A percentile compares a stretch with the other conserved stretches of the same genome.
Evolutionary conservation across 1,140 invertebrate genomes (phyloP).

Genomic region (Teleogryllus occipitalis): DNA sequence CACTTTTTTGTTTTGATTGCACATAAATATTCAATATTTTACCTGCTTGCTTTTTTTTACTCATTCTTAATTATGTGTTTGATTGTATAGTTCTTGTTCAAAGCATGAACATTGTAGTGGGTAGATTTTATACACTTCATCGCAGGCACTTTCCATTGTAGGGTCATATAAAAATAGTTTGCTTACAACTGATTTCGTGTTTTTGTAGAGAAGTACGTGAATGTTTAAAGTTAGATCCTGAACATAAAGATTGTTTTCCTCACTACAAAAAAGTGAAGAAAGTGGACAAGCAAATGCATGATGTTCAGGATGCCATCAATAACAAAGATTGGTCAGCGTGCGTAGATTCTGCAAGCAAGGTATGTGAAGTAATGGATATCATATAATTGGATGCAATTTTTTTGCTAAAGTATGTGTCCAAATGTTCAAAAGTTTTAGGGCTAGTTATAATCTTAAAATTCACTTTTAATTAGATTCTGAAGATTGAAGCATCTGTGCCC

Average conservation of each 20-base stretch:
- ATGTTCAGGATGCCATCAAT: conserved; percentile 62
- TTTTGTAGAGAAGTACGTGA: conserved; percentile 79
- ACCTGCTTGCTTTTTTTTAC: too few relatives aligned
- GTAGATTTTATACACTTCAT: background rate
- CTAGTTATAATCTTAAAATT: background rate
- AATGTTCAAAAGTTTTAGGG: background rate
- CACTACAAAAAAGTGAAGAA: conserved; percentile 97
- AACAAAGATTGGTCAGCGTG: conserved; percentile 66
- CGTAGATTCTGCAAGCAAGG: conserved; percentile 59
- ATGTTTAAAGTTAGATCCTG: conserved; percentile 95
- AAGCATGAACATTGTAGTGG: background rate
- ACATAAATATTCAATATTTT: too few relatives aligned
- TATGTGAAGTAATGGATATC: conserved; percentile 27
- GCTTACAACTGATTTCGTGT: background rate
- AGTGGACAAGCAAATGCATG: conserved; percentile 74
- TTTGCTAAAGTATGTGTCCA: background rate
- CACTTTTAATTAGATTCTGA: conserved; percentile 40
- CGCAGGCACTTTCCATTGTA: too few relatives aligned
- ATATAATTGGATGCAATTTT: background rate
- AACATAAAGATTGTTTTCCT: conserved; percentile 92
- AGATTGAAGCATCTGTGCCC: conserved; percentile 58
- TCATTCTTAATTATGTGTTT: too few relatives aligned
- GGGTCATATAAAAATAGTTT: too few relatives aligned
- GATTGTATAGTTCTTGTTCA: too few relatives aligned
- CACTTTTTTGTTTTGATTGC: too few relatives aligned